Conservation (phyloP, 2,888 invertebrate genomes). For the Sarcophaga caerulescens region DNA sequence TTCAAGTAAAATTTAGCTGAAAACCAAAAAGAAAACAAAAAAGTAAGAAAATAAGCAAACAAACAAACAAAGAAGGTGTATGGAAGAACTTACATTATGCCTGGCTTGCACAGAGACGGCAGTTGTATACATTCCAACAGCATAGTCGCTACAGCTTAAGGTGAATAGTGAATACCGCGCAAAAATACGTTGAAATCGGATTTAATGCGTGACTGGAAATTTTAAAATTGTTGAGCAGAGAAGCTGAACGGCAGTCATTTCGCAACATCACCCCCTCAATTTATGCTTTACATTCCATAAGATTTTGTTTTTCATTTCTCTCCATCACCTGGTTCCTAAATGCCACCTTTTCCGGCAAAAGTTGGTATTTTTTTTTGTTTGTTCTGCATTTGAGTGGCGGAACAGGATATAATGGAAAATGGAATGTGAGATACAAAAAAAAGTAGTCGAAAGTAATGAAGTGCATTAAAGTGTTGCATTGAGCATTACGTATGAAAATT, state of each 20-base stretch:
- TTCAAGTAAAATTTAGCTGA: constrained; percentile 18
- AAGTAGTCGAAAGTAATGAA: constrained; percentile 60
- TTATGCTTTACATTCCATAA: constrained; percentile 25
- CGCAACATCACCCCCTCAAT: not conserved
- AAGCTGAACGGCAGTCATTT: constrained; percentile 18
- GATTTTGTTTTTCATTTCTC: not conserved
- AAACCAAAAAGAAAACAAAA: not conserved
- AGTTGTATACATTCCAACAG: constrained; percentile 9
- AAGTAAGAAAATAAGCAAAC: not conserved
- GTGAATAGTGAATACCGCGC: constrained; percentile 34
- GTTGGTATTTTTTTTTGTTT: not conserved
- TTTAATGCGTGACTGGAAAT: constrained; percentile 66
- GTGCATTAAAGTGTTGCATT: constrained; percentile 62
- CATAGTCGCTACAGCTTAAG: constrained; percentile 18
- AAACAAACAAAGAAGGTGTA: not conserved
- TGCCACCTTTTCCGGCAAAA: not conserved
- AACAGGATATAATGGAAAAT: not conserved
- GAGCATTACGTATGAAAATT: constrained; percentile 37
- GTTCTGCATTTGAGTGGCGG: not conserved
- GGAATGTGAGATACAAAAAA: constrained; percentile 14
- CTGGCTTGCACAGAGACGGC: not conserved
- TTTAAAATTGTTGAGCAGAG: constrained; percentile 29
- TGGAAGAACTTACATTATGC: not conserved
- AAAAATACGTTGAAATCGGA: constrained; percentile 57
- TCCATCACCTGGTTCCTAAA: not conserved